Percentiles rank a stretch among this genome's conserved stretches.
Evolutionary conservation across 2,888 invertebrate species (phyloP).

Genomic region (Formica aserva): DNA sequence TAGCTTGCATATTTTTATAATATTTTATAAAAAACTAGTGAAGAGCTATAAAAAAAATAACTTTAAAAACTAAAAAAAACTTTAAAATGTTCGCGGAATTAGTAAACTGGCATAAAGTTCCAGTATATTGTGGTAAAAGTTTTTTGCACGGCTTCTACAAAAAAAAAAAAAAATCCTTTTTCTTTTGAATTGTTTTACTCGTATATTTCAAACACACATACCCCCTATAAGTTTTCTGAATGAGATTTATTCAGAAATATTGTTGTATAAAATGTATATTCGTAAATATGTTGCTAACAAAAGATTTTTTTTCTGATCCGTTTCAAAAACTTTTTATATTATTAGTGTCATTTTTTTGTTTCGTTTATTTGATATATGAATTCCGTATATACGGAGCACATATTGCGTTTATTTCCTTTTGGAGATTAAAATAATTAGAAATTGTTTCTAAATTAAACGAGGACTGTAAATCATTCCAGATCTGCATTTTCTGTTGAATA

Average conservation of each 20-base stretch:
- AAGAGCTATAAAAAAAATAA: slow-evolving; percentile 42
- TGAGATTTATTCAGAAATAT: slow-evolving; percentile 56
- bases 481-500: background rate
- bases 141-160: slow-evolving; percentile 54
- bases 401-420: background rate
- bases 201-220: slow-evolving; percentile 69
- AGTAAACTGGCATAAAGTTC: slow-evolving; percentile 57
- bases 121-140: slow-evolving; percentile 53
- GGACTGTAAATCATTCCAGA: background rate
- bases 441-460: slow-evolving; percentile 1
- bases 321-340: slow-evolving; percentile 33
- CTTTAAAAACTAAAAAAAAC: slow-evolving; percentile 47
- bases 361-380: background rate
- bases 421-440: background rate
- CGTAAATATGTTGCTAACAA: slow-evolving; percentile 29
- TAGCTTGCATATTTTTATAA: slow-evolving; percentile 44
- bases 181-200: slow-evolving; percentile 42
- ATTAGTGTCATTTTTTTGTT: slow-evolving; percentile 4
- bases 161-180: slow-evolving; percentile 61
- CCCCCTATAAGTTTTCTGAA: slow-evolving; percentile 59
- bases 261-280: slow-evolving; percentile 32
- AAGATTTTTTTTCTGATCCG: slow-evolving; percentile 53
- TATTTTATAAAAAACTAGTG: slow-evolving; percentile 58
- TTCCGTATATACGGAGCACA: background rate
- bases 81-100: slow-evolving; percentile 46